Percentiles rank a stretch among this genome's conserved stretches.
Conservation (phyloP, 2,888 invertebrate genomes). For the Altica lythri region DNA sequence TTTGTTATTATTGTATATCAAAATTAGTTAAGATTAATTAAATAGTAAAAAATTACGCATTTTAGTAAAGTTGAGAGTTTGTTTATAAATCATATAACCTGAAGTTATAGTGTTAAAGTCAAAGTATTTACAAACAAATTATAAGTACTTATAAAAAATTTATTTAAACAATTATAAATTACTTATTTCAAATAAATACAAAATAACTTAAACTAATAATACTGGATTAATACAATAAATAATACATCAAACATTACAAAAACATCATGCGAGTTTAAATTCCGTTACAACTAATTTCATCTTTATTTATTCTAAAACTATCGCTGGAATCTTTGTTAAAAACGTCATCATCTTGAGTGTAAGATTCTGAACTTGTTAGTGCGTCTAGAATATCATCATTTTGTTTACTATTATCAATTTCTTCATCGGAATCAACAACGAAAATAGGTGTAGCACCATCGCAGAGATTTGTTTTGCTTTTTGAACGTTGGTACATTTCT, state of each 20-base stretch:
- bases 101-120: too few species aligned
- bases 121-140: too few species aligned
- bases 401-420: constrained; percentile 32
- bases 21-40: too few species aligned
- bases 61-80: too few species aligned
- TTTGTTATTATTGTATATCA: too few species aligned
- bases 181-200: constrained; percentile 23
- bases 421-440: constrained; percentile 58
- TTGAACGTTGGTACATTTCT: constrained; percentile 60
- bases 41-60: too few species aligned
- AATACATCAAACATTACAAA: background rate
- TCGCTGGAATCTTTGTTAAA: constrained; percentile 43
- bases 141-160: too few species aligned
- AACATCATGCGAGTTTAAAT: constrained; percentile 1
- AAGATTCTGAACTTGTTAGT: constrained; percentile 36
- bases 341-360: constrained; percentile 43
- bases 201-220: constrained; percentile 34
- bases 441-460: constrained; percentile 64
- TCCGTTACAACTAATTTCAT: constrained; percentile 32
- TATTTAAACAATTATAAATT: constrained; percentile 22
- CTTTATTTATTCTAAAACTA: constrained; percentile 38
- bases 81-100: too few species aligned
- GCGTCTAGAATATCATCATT: constrained; percentile 43
- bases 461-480: constrained; percentile 60
- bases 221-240: constrained; percentile 29